phyloP scores from a whole-genome alignment of 2,888 invertebrate species.

The Mesorhabditis belari region DNA sequence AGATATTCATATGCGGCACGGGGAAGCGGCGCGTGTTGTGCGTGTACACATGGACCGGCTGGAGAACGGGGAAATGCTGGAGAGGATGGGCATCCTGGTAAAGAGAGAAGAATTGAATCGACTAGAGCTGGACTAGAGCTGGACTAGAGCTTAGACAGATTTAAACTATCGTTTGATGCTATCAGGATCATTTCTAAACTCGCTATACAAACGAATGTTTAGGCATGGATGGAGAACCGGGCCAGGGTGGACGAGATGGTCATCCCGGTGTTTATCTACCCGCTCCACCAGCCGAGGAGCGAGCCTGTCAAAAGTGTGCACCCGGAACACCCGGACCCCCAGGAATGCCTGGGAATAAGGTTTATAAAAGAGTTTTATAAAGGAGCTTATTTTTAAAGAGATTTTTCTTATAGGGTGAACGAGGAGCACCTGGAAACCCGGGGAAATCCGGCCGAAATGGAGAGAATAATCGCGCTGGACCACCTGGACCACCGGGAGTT shows the following conservation, averaged over 20 bases:
- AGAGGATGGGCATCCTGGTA: conserved; percentile 24
- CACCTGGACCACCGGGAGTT: conserved; percentile 47
- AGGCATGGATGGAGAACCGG: conserved; percentile 28
- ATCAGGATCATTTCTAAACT: no score
- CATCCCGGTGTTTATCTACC: conserved; percentile 33
- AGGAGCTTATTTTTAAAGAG: background rate
- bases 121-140: no score
- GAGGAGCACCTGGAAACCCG: conserved; percentile 29
- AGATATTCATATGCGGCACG: conserved; percentile 15
- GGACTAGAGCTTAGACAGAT: no score
- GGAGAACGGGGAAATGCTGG: conserved; percentile 41
- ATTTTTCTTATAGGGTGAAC: conserved; percentile 30
- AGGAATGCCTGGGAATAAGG: conserved; percentile 35
- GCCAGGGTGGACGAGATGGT: conserved; percentile 24
- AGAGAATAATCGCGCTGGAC: conserved; percentile 47
- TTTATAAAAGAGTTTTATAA: background rate
- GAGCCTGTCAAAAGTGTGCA: conserved; percentile 41
- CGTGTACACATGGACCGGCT: conserved; percentile 46
- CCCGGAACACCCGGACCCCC: conserved; percentile 44
- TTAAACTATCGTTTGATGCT: no score
- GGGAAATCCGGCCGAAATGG: conserved; percentile 30
- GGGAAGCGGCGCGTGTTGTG: conserved; percentile 42
- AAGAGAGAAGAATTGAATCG: background rate
- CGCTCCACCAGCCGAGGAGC: conserved; percentile 31
- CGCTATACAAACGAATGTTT: conserved; percentile 7